Evolutionary conservation across 2,113 vertebrate species (phyloP).

Genomic region (Serinus canaria): DNA sequence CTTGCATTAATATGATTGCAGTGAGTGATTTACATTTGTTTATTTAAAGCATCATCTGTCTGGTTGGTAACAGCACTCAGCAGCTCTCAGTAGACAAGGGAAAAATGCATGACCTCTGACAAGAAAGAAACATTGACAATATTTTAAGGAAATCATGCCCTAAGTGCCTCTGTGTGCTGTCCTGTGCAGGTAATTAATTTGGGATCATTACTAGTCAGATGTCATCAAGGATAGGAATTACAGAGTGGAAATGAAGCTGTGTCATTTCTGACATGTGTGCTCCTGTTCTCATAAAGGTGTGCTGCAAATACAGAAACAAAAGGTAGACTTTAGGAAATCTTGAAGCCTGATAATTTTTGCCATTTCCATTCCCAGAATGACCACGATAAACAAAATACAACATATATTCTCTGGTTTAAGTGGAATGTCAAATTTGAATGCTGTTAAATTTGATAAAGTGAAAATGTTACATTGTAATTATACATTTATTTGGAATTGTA

Average conservation of each 20-base stretch:
- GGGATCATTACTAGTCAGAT: not conserved
- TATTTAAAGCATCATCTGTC: not conserved
- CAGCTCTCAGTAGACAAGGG: not conserved
- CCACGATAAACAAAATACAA: not conserved
- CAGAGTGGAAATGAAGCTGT: not conserved
- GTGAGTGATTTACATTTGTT: not conserved
- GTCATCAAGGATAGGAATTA: not conserved
- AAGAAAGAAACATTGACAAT: not conserved
- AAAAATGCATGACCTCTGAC: not conserved
- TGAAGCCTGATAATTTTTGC: not conserved
- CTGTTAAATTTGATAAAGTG: not conserved
- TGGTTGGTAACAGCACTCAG: not conserved
- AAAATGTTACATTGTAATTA: not conserved
- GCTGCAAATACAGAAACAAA: not conserved
- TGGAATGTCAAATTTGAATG: not conserved
- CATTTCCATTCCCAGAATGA: not conserved
- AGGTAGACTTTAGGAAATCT: not conserved
- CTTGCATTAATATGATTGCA: not conserved
- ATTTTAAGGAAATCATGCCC: not conserved
- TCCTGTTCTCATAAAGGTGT: not conserved
- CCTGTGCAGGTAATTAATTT: not conserved
- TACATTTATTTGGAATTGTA: not conserved
- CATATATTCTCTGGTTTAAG: not conserved
- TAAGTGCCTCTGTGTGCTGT: too few species aligned
- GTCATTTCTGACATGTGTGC: not conserved